Evolutionary conservation across 2,113 vertebrate species (phyloP), one percentile per base, ranked within the genome.

Genomic region (Atrichornis clamosus): DNA sequence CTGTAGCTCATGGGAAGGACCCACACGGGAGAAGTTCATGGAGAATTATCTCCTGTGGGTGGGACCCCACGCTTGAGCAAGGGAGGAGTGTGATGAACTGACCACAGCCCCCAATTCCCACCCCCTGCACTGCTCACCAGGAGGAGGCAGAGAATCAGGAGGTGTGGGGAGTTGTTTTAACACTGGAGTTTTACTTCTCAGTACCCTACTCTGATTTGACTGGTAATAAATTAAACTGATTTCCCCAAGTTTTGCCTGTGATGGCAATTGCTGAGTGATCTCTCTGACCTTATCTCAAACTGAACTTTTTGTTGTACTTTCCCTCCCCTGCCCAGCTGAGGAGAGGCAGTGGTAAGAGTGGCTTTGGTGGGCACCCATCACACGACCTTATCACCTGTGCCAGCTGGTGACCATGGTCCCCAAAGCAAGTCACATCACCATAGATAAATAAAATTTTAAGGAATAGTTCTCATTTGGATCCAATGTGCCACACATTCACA

Each of bases 261-360:
- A 53, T 4, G 2, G n/a, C 55, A 75, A n/a, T 1, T 27, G 19
- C 16, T 47, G 39, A 62, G 55, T 27, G 62, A 42, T 15, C n/a
- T 39, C 62, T 60, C 42, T 27, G 10, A 6, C 33, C 24, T n/a
- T 6, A 59, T 2, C 33, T 33, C 30, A 5, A 30, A 10, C 26
- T 1, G 11, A 64, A 39, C 15, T 35, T 49, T 5, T 11, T 7
- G 0, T 0, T 7, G 9, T 7, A 26, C 50, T 24, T 11, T 44
- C 68, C 18, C 28, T 63, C 9, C 44, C 53, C 42, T 52, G 50
- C 19, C 30, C 76, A 58, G 75, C 26, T 62, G 53, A 68, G 64
- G 47, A 56, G 47, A 19, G 42, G 13, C 62, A 46, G n/a, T 6
- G 46, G 9, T 0, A 7, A 7, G n/a, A 74, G 60, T 5, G 1